Evolutionary conservation across 2,797 vertebrate species (phyloP), one percentile per base, ranked within the genome.

Genomic region (Tenualosa thibaudeaui): DNA sequence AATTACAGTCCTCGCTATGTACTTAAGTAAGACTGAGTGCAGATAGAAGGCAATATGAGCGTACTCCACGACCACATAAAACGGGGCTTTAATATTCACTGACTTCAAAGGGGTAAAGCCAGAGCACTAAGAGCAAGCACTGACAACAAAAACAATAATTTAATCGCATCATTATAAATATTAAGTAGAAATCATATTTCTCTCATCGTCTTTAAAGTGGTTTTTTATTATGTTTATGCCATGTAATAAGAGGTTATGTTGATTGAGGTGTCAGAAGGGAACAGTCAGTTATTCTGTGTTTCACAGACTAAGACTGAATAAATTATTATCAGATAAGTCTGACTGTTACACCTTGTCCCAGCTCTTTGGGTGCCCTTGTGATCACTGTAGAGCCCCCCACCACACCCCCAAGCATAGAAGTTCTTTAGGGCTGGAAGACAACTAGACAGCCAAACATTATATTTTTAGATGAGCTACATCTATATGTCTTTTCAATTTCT

Each of bases 1-100:
- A 95, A 96, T 96, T 95, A 96, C 93, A 95, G 95, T 91, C 92
- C 90, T 93, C 89, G 86, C 93, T 93, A 89, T 94, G 93, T 94
- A 90, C 94, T 95, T 95, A 95, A 94, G 93, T 91, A 89, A 90
- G 91, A 92, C 92, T 93, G 92, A 93, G 92, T 91, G 87, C 90
- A 93, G 91, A 94, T 88, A 86, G 89, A 89, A 90, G 89, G 90
- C 93, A 91, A 93, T 93, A 92, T 92, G 92, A 93, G 93, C 92
- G 90, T 86, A 93, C 89, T 90, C 90, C 88, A 91, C 81, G 90
- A 95, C 95, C 95, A 96, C 95, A 96, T 96, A 93, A 96, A 95
- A 96, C 93, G 88, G 85, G 90, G 90, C 93, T 95, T 95, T 95
- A 94, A 94, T 93, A 93, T 94, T 90, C 58, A 85, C 84, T 90